These are phyloP conservation scores for Vireo altiloquus DNA, from an alignment of 2,113 vertebrate genomes.

Conservation along the genomic window DNA sequence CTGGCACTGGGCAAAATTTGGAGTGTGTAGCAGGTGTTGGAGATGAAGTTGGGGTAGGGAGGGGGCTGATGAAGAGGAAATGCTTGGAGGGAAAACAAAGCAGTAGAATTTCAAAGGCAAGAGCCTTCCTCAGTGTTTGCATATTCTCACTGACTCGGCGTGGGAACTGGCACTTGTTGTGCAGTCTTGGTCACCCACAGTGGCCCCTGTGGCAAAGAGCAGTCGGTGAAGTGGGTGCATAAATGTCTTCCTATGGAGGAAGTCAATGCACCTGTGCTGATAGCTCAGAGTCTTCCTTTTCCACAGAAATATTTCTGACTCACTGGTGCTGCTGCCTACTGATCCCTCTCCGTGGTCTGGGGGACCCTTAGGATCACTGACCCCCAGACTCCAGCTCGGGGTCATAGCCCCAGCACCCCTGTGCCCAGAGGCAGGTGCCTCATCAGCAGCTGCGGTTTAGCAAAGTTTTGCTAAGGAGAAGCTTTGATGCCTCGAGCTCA, in stretches of 20 bases:
- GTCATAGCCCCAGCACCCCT: not conserved
- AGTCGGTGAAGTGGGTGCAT: rapidly evolving
- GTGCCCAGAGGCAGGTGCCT: not conserved
- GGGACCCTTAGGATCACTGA: not conserved
- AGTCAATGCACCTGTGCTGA: not conserved
- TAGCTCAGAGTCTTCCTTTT: not conserved
- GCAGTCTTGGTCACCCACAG: not conserved
- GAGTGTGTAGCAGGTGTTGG: not conserved
- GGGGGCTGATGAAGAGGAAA: not conserved
- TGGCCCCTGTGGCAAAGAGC: not conserved
- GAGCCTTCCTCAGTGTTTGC: not conserved
- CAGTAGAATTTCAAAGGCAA: constrained; percentile 9
- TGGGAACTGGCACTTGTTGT: not conserved
- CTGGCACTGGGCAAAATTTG: not conserved
- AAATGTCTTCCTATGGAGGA: not conserved
- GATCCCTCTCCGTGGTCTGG: not conserved
- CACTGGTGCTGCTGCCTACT: not conserved
- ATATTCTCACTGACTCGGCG: not conserved
- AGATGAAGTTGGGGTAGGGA: not conserved
- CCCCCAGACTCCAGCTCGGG: not conserved
- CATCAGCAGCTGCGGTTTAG: not conserved
- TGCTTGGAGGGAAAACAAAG: not conserved
- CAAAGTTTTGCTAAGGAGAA: not conserved
- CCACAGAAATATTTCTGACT: not conserved
- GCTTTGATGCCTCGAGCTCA: not conserved